A percentile compares a stretch with the other conserved stretches of the same genome.
Evolutionary conservation across 2,113 vertebrate species (phyloP).

Genomic region (Mobula hypostoma): DNA sequence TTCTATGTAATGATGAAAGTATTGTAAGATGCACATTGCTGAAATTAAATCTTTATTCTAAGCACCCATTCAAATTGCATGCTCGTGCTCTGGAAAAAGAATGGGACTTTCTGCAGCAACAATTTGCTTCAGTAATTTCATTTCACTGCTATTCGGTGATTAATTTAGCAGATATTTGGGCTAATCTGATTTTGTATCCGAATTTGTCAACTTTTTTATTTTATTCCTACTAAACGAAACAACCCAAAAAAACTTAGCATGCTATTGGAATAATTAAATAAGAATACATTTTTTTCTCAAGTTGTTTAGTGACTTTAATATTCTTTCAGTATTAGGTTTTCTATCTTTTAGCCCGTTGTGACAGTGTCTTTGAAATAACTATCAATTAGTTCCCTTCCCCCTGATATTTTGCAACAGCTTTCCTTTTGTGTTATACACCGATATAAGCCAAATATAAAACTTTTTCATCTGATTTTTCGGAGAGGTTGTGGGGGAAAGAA

Average conservation of each 20-base stretch:
- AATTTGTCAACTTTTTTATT: background rate
- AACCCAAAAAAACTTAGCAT: background rate
- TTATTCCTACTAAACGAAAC: background rate
- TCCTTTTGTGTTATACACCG: background rate
- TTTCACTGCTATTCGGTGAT: background rate
- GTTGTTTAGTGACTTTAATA: background rate
- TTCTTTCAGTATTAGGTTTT: too few species aligned
- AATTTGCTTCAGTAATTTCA: background rate
- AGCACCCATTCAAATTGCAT: background rate
- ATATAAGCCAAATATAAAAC: background rate
- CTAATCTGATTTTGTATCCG: background rate
- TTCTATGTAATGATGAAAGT: background rate
- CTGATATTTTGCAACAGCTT: background rate
- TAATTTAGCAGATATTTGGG: background rate
- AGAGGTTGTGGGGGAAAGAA: background rate
- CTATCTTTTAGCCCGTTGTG: too few species aligned
- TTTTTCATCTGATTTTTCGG: background rate
- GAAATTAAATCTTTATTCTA: background rate
- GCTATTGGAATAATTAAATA: background rate
- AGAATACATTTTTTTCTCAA: background rate
- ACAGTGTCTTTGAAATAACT: background rate
- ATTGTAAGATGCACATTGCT: background rate
- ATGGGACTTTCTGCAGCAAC: background rate
- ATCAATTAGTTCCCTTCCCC: background rate
- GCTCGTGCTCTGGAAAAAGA: background rate